phyloP scores from a whole-genome alignment of 2,888 invertebrate genomes.

The Dolomedes plantarius region DNA sequence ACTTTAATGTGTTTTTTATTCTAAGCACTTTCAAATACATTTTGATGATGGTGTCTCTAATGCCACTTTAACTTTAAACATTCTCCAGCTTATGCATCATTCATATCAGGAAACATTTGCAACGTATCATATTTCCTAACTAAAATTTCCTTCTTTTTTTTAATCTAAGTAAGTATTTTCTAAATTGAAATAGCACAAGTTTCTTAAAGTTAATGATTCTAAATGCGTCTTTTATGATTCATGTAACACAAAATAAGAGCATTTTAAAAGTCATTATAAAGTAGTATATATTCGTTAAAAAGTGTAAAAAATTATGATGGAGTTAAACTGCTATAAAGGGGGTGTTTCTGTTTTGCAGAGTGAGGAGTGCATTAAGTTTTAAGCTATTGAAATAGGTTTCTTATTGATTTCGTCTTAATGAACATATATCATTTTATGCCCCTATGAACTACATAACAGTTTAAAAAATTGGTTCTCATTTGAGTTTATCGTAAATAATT shows the following conservation, averaged over 20 bases:
- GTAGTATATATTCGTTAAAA: too few species aligned
- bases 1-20: not conserved
- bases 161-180: not conserved
- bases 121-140: not conserved
- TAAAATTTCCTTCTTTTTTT: not conserved
- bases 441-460: too few species aligned
- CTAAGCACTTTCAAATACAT: not conserved
- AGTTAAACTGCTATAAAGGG: too few species aligned
- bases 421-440: too few species aligned
- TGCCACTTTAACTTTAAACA: not conserved
- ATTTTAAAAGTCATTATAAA: not conserved
- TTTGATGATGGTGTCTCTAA: not conserved
- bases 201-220: not conserved
- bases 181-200: not conserved
- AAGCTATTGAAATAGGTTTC: too few species aligned
- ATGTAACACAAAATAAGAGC: not conserved
- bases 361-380: too few species aligned
- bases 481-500: too few species aligned
- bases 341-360: too few species aligned
- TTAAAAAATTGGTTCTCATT: too few species aligned
- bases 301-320: too few species aligned
- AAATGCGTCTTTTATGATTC: constrained; percentile 1
- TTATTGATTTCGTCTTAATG: too few species aligned
- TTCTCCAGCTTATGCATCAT: not conserved
- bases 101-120: not conserved